Evolutionary conservation across 2,888 invertebrate species (phyloP).

Genomic region (Lochmaea crataegi): DNA sequence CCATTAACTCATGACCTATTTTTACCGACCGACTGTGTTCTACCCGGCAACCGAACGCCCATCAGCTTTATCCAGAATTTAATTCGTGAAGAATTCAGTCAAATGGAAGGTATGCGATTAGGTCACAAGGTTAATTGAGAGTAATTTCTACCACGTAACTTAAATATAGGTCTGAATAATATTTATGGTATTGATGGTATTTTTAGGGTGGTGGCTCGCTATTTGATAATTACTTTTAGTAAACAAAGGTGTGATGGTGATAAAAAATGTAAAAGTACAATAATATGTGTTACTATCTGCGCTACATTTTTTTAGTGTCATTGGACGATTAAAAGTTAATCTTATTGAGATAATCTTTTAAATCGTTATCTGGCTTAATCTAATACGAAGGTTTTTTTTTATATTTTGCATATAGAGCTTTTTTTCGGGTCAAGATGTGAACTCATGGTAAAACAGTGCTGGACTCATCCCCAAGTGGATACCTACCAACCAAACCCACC

Average conservation of each 20-base stretch:
- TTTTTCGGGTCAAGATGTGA: too few species aligned
- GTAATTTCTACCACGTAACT: background rate
- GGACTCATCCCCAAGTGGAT: too few species aligned
- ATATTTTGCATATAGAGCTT: too few species aligned
- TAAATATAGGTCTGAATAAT: background rate
- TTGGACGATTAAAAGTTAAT: background rate
- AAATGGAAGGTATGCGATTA: conserved; percentile 35
- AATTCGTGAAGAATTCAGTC: conserved; percentile 26
- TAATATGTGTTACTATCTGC: background rate
- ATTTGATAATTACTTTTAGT: background rate
- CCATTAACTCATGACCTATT: conserved; percentile 35
- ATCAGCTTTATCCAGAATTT: conserved; percentile 7
- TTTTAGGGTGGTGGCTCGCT: background rate
- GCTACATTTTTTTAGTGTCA: background rate
- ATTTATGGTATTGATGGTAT: background rate
- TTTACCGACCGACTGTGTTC: conserved; percentile 13
- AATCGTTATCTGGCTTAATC: too few species aligned
- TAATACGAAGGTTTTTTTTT: too few species aligned
- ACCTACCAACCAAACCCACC: too few species aligned
- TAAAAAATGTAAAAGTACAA: background rate
- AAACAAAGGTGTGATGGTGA: background rate
- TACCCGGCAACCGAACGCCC: conserved; percentile 11
- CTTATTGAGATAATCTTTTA: background rate
- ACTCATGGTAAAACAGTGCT: too few species aligned
- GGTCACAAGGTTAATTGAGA: conserved; percentile 35